Evolutionary conservation across 2,888 invertebrate species (phyloP), one percentile per base, ranked within the genome.

Genomic region (Tetramorium bicarinatum): DNA sequence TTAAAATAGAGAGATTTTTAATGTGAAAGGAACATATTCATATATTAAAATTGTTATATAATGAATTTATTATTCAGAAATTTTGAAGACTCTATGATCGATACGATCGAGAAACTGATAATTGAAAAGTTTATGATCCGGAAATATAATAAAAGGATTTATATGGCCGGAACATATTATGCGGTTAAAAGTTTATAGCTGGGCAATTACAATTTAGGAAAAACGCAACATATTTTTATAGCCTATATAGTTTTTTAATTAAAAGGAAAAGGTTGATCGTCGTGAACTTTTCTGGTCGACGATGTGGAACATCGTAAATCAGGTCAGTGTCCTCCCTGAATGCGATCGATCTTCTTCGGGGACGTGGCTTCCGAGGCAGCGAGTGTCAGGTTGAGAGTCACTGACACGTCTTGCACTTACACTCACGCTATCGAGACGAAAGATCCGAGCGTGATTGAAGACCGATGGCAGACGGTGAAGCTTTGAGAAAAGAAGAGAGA

Each of bases 391-490:
- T 80, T 89, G 89, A 89, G 85, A 88, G 82, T 88, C 89, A 84
- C 89, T 89, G 86, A 77, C 72, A 75, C 71, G 54, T 44, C 64
- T 77, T 85, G 85, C 83, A 86, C 85, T 89, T 88, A 90, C 87
- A 85, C 84, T 85, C 85, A 77, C 82, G 87, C 87, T 89, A 91
- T 91, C 91, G 87, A 87, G 77, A 82, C 86, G 87, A 88, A 88
- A 87, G 90, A 91, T 91, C 87, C 88, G 69, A 77, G 82, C 79
- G 87, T 89, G 91, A 92, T 92, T 86, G 89, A 91, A 90, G 87
- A 87, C 87, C 89, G 82, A 86, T 83, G 84, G 81, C 85, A 82
- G 62, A 82, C 62, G 81, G 83, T 25, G 11, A 74, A 66, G 81
- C 25, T 72, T 44, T 81, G 74, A 69, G 79, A 41, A 72, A 72